phyloP scores from a whole-genome alignment of 2,797 vertebrate species.

The Hephaestus fuliginosus region DNA sequence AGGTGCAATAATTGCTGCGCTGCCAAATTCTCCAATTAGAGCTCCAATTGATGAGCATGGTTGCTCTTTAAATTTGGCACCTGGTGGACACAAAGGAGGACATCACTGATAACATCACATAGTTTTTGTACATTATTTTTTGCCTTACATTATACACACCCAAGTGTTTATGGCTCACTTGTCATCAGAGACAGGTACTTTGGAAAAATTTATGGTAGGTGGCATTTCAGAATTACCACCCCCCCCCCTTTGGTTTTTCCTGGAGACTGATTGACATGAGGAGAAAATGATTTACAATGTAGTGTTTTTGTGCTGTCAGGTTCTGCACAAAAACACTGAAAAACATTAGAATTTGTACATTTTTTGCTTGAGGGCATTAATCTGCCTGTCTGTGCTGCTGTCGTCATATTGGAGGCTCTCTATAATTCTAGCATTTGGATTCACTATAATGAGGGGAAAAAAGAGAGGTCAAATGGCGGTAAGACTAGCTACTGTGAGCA shows the following conservation, averaged over 20 bases:
- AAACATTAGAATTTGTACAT: slow-evolving; percentile 11
- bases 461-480: slow-evolving; percentile 20
- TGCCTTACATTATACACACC: slow-evolving; percentile 3
- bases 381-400: slow-evolving; percentile 25
- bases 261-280: slow-evolving; percentile 9
- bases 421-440: slow-evolving; percentile 34
- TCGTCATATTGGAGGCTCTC: slow-evolving; percentile 4
- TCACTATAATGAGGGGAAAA: slow-evolving; percentile 40
- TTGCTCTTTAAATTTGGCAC: slow-evolving; percentile 55
- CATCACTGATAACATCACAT: slow-evolving; percentile 1
- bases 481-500: background rate
- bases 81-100: slow-evolving; percentile 52
- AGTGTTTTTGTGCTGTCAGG: slow-evolving; percentile 27
- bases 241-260: background rate
- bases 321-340: slow-evolving; percentile 2
- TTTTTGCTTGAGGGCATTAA: slow-evolving; percentile 19
- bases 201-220: slow-evolving; percentile 21
- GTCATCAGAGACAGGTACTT: slow-evolving; percentile 19
- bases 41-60: slow-evolving; percentile 61
- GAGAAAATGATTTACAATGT: background rate
- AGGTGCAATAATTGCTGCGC: slow-evolving; percentile 55
- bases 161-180: slow-evolving; percentile 16
- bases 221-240: slow-evolving; percentile 9
- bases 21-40: slow-evolving; percentile 73
- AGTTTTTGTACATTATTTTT: slow-evolving; percentile 9